Evolutionary conservation across 2,113 vertebrate genomes (phyloP).

Genomic region (Burhinus bistriatus): DNA sequence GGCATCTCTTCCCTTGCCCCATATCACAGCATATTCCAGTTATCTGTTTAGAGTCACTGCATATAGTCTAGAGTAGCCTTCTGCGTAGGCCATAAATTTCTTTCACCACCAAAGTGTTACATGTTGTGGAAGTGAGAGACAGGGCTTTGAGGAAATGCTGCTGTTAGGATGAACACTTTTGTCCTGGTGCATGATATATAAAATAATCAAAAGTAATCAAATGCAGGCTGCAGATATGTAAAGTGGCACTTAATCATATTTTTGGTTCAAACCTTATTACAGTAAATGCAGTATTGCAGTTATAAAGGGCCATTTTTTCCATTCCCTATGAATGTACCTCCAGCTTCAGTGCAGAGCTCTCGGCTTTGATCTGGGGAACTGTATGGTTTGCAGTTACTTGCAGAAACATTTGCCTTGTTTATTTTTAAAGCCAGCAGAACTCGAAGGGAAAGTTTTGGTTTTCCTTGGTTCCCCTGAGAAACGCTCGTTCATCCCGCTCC

Average conservation of each 20-base stretch:
- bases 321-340: not conserved
- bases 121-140: not conserved
- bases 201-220: not conserved
- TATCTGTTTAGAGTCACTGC: not conserved
- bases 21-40: not conserved
- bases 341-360: not conserved
- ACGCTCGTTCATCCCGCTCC: not conserved
- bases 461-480: constrained; percentile 26
- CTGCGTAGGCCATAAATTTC: not conserved
- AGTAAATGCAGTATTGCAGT: not conserved
- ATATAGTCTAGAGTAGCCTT: not conserved
- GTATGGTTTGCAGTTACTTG: not conserved
- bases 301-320: not conserved
- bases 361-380: not conserved
- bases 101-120: not conserved
- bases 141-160: not conserved
- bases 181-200: not conserved
- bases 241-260: not conserved
- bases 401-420: constrained; percentile 4
- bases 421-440: not conserved
- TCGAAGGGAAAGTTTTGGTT: not conserved
- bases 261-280: not conserved
- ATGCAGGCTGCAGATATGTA: not conserved
- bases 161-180: not conserved
- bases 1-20: not conserved